Conservation (phyloP, 2,888 invertebrate genomes). For the Trichogramma dendrolimi region DNA sequence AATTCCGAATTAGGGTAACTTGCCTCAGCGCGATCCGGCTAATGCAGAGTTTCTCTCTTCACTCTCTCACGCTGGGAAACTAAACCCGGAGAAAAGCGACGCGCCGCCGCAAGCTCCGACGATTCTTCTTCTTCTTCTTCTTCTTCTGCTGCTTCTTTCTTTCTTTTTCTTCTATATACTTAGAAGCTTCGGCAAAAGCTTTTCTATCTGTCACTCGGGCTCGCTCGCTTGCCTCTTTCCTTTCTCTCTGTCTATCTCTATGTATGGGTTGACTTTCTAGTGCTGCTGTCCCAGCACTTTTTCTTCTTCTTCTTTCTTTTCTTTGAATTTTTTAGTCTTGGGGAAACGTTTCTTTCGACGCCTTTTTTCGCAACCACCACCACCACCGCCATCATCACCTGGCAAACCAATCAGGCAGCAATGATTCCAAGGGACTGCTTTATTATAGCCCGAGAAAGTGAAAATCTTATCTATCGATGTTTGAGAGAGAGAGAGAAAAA, state of each 20-base stretch:
- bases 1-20: constrained; percentile 4
- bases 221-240: background rate
- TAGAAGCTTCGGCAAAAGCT: background rate
- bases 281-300: constrained; percentile 1
- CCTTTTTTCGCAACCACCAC: too few species aligned
- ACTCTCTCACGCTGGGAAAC: background rate
- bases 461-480: too few species aligned
- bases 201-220: constrained; percentile 1
- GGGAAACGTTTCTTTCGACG: background rate
- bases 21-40: constrained; percentile 8
- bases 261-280: background rate
- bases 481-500: too few species aligned
- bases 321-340: background rate
- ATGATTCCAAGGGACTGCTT: too few species aligned
- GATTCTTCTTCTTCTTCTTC: too few species aligned
- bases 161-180: too few species aligned
- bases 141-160: too few species aligned
- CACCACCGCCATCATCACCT: too few species aligned
- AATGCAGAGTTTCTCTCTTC: background rate
- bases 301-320: background rate
- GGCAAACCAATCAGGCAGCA: too few species aligned
- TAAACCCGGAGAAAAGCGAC: too few species aligned
- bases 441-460: too few species aligned
- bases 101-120: too few species aligned
- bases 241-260: constrained; percentile 1